phyloP scores from a whole-genome alignment of 2,113 vertebrate genomes.

The Terrapene triunguis region DNA sequence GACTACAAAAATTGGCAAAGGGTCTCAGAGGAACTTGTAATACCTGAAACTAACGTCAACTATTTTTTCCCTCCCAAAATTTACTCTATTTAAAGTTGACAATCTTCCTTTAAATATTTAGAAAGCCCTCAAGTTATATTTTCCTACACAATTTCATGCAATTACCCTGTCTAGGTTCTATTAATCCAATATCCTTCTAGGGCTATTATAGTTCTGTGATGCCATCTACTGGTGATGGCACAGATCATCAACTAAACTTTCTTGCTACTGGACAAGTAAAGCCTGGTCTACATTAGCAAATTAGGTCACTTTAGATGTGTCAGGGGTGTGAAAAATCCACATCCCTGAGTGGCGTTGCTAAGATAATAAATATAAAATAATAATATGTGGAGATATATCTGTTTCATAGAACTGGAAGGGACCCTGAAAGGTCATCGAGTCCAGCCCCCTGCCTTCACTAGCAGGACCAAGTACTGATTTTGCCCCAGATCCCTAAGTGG shows the following conservation, averaged over 20 bases:
- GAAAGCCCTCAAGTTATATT: background rate
- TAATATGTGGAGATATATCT: no score
- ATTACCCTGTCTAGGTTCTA: background rate
- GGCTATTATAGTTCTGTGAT: background rate
- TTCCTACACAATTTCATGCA: background rate
- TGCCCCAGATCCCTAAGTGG: no score
- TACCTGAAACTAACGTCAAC: background rate
- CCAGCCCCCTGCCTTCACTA: no score
- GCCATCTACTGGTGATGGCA: background rate
- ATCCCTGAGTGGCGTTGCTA: background rate
- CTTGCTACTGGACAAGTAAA: background rate
- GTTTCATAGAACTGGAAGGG: no score
- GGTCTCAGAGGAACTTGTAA: background rate
- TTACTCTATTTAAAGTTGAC: background rate
- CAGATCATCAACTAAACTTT: background rate
- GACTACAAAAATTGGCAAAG: fast-evolving
- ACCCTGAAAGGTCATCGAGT: no score
- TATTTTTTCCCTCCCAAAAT: background rate
- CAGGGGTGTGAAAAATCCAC: background rate
- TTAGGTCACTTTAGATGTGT: background rate
- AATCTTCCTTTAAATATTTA: background rate
- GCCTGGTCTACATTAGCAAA: background rate
- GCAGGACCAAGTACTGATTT: no score
- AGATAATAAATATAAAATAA: background rate
- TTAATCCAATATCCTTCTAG: background rate